Percentiles rank a stretch among this genome's conserved stretches.
Conservation (phyloP, 2,797 vertebrate species). For the Protosalanx chinensis region DNA sequence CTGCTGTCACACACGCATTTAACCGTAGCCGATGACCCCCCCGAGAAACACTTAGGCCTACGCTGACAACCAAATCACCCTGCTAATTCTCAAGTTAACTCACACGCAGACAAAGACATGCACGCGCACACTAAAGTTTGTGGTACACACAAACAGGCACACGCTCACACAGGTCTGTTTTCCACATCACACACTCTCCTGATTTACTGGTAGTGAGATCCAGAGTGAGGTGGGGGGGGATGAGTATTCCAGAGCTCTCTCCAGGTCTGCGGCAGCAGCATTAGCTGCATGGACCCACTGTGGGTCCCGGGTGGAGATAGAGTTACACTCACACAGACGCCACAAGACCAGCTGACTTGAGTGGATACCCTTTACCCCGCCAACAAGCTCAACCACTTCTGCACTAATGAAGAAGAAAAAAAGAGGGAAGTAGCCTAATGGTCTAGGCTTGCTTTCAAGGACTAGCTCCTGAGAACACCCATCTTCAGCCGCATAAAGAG, state of each 20-base stretch:
- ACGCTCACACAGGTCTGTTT: slow-evolving; percentile 61
- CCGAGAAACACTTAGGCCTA: not conserved
- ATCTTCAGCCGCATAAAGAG: not conserved
- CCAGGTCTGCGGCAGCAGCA: slow-evolving; percentile 23
- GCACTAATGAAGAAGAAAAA: not conserved
- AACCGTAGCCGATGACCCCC: too few species aligned
- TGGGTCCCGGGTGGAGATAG: slow-evolving; percentile 12
- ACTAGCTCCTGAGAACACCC: not conserved
- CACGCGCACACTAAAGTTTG: not conserved
- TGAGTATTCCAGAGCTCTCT: slow-evolving; percentile 65
- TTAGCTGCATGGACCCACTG: slow-evolving; percentile 10
- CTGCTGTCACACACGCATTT: not conserved
- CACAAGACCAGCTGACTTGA: not conserved
- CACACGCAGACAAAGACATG: not conserved
- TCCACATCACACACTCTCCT: slow-evolving; percentile 59
- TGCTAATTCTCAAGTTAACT: not conserved
- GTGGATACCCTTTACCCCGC: slow-evolving; percentile 6
- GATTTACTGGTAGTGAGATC: slow-evolving; percentile 65
- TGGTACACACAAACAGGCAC: not conserved
- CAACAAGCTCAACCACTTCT: not conserved
- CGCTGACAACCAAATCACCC: not conserved
- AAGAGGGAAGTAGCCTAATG: not conserved
- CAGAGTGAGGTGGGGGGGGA: slow-evolving; percentile 50
- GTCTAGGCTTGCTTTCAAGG: not conserved
- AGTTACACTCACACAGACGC: slow-evolving; percentile 35